Evolutionary conservation across 2,888 invertebrate species (phyloP), one percentile per base, ranked within the genome.

Genomic region (Empis stercorea): DNA sequence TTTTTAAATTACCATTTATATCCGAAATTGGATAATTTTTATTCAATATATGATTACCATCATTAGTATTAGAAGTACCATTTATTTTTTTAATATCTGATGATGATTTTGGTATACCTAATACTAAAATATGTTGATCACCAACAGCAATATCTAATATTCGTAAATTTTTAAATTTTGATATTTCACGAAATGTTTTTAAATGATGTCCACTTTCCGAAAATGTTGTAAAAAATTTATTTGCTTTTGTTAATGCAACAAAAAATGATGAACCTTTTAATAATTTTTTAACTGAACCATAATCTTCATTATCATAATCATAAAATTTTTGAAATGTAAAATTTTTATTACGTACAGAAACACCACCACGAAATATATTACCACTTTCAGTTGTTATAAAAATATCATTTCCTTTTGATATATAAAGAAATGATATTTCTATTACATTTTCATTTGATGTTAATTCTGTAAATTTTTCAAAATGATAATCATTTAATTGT

Each of bases 151-250:
- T 60, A 43, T 68, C 68, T 10, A 67, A 52, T 14, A 65, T 52
- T 1, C 65, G 60, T 4, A 68, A 56, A 48, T 66, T 64, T 52
- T 64, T 68, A 38, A 68, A 67, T 52, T 68, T 68, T n/a, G 66
- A 64, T 42, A 68, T 68, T 54, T 68, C 68, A 14, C 68, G 61
- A 52, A 68, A 68, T 7, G 68, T 68, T 51, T 65, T 68, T 51
- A 66, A 52, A 49, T 68, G 68, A 52, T 68, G 67, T 2, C 68
- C 68, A 46, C 66, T 66, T 52, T 68, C 68, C 38, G 68, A 68
- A 49, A 68, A 67, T 10, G 69, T 68, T 3, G 68, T 68, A 20
- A 65, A 65, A 52, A 68, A 68, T 51, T 67, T 67, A 52, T 64
- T 61, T 1, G 65, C 64, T 54, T 62, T 65, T 46, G 64, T 68